Percentiles rank a stretch among this genome's conserved stretches.
Evolutionary conservation across 1,140 invertebrate species (phyloP).

Genomic region (Episyrphus balteatus): DNA sequence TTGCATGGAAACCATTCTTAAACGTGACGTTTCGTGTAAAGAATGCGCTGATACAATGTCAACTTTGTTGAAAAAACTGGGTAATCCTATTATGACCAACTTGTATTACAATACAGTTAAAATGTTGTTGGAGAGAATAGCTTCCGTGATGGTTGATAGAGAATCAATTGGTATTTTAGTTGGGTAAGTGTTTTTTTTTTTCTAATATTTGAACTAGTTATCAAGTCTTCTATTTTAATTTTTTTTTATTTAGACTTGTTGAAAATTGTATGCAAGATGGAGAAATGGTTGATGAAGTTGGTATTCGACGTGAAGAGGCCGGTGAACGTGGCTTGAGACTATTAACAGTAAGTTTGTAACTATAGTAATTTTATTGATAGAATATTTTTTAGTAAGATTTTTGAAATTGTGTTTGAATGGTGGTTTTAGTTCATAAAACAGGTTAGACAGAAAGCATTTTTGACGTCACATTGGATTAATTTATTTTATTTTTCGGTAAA

Average conservation of each 20-base stretch:
- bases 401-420: too few relatives aligned
- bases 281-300: slow-evolving; percentile 50
- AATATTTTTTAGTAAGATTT: background rate
- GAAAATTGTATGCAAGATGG: slow-evolving; percentile 33
- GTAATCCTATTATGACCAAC: slow-evolving; percentile 88
- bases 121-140: slow-evolving; percentile 84
- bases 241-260: slow-evolving; percentile 16
- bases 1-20: slow-evolving; percentile 76
- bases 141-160: slow-evolving; percentile 90
- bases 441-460: too few relatives aligned
- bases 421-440: too few relatives aligned
- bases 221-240: too few relatives aligned
- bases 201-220: background rate
- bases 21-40: slow-evolving; percentile 78
- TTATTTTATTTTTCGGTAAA: too few relatives aligned
- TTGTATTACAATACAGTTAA: slow-evolving; percentile 92
- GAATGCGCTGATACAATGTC: slow-evolving; percentile 72
- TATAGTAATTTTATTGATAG: background rate
- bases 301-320: slow-evolving; percentile 64
- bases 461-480: too few relatives aligned
- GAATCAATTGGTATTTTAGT: slow-evolving; percentile 66
- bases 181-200: slow-evolving; percentile 38
- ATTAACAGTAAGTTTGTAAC: slow-evolving; percentile 46
- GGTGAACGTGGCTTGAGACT: slow-evolving; percentile 72
- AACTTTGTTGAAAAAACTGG: slow-evolving; percentile 82